Conservation (phyloP, 2,888 invertebrate genomes). For the Pristionchus entomophagus region DNA sequence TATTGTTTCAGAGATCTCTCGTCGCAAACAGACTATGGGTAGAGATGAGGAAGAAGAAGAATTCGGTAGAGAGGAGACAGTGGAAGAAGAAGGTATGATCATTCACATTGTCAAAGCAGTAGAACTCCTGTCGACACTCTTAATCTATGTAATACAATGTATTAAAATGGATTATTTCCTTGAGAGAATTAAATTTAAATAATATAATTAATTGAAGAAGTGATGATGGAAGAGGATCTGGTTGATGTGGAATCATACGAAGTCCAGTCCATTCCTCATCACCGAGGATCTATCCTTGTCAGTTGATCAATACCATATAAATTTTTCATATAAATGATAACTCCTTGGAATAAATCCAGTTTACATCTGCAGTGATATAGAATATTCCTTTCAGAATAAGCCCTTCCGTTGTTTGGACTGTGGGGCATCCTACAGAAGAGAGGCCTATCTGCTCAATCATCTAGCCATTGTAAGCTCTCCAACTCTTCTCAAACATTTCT, state of each 20-base stretch:
- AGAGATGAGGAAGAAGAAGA: background rate
- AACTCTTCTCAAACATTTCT: background rate
- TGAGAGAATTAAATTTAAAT: background rate
- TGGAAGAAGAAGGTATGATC: slow-evolving; percentile 1
- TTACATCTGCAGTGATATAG: too few relatives aligned
- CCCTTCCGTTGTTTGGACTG: slow-evolving; percentile 24
- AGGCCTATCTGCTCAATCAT: slow-evolving; percentile 35
- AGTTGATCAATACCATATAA: background rate
- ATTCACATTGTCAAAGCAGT: too few relatives aligned
- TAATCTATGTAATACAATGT: too few relatives aligned
- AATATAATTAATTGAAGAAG: background rate
- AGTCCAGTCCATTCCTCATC: background rate
- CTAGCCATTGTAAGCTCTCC: background rate
- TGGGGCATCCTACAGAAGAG: slow-evolving; percentile 20
- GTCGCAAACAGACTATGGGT: background rate
- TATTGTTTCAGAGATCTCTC: background rate
- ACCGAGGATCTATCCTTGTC: background rate
- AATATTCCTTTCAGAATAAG: slow-evolving; percentile 1
- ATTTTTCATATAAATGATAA: too few relatives aligned
- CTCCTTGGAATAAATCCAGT: too few relatives aligned
- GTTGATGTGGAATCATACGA: slow-evolving; percentile 13
- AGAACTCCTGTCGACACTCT: background rate
- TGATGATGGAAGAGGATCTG: background rate
- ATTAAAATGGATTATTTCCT: too few relatives aligned
- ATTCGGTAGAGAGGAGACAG: background rate